Conservation (phyloP, 2,797 vertebrate genomes). For the Coregonus ussuriensis region DNA sequence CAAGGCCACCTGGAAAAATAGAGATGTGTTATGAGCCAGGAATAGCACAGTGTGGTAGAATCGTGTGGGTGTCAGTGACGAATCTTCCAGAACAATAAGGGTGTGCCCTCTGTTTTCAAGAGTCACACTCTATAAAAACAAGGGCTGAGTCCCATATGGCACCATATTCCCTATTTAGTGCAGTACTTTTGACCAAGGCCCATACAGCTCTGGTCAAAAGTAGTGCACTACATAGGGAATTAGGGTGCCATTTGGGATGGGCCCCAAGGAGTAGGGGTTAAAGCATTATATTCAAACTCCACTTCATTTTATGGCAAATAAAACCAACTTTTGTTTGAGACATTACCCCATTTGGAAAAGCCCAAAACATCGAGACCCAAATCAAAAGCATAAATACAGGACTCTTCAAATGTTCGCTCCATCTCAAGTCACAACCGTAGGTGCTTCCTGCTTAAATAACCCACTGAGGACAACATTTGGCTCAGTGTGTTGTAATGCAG, state of each 20-base stretch:
- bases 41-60: too few relatives aligned
- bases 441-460: background rate
- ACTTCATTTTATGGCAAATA: background rate
- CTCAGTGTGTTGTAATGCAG: background rate
- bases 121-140: too few relatives aligned
- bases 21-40: too few relatives aligned
- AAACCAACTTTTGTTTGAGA: background rate
- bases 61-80: too few relatives aligned
- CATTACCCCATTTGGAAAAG: background rate
- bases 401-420: background rate
- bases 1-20: too few relatives aligned
- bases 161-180: too few relatives aligned
- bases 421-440: background rate
- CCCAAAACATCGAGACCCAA: background rate
- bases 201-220: too few relatives aligned
- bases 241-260: background rate
- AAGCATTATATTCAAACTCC: background rate
- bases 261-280: background rate
- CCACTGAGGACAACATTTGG: background rate
- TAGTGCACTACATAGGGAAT: background rate
- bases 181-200: too few relatives aligned
- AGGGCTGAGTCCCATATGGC: too few relatives aligned
- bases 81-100: too few relatives aligned
- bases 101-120: too few relatives aligned
- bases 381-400: slow-evolving; percentile 2